Percentiles rank a stretch among this genome's conserved stretches.
Evolutionary conservation across 1,140 invertebrate genomes (phyloP).

Genomic region (Sycophila sp.): DNA sequence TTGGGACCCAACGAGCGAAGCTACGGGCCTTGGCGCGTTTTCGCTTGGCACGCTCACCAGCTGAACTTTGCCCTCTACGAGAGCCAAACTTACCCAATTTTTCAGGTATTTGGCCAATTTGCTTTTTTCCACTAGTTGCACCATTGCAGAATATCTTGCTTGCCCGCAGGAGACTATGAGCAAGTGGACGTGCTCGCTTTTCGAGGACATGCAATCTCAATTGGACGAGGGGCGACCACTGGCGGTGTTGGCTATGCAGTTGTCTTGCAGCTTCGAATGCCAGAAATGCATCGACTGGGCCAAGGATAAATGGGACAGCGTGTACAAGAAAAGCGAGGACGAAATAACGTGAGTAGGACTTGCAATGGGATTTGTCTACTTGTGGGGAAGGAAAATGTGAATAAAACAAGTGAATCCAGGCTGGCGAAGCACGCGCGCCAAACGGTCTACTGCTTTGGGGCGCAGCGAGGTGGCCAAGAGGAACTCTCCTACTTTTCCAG

Average conservation of each 20-base stretch:
- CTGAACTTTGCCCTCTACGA: constrained; percentile 58
- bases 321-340: constrained; percentile 22
- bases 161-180: constrained; percentile 53
- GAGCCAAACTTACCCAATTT: constrained; percentile 45
- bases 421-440: constrained; percentile 52
- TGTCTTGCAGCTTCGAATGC: constrained; percentile 51
- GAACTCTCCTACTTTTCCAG: constrained; percentile 56
- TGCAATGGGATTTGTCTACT: background rate
- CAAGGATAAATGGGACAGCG: constrained; percentile 31
- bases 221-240: constrained; percentile 61
- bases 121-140: too few species aligned
- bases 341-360: constrained; percentile 13
- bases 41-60: constrained; percentile 65
- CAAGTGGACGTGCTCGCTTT: constrained; percentile 51
- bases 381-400: too few species aligned
- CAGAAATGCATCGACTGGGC: constrained; percentile 50
- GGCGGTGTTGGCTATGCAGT: constrained; percentile 61
- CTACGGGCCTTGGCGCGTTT: constrained; percentile 70
- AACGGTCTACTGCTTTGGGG: constrained; percentile 57
- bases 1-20: constrained; percentile 6
- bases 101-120: constrained; percentile 47
- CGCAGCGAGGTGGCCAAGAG: constrained; percentile 51
- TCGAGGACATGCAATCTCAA: constrained; percentile 42
- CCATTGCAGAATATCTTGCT: background rate
- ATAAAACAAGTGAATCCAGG: constrained; percentile 44